Percentiles rank a stretch among this genome's conserved stretches.
Conservation (phyloP, 2,888 invertebrate species). For the Rhingia campestris region DNA sequence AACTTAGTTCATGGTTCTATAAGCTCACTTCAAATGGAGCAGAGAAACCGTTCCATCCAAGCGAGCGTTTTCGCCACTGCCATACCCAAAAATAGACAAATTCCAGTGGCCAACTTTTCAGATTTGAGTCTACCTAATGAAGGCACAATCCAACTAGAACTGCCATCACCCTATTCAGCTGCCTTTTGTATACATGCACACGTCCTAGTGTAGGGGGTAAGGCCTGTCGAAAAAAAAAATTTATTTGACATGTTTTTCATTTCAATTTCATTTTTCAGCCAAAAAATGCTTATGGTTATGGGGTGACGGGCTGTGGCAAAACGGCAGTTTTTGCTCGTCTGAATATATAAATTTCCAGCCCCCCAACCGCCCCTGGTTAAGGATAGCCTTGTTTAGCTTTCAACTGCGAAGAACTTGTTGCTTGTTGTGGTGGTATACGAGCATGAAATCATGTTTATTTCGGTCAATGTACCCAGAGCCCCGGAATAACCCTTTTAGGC, state of each 20-base stretch:
- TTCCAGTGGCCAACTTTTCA: neutral
- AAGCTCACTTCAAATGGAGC: conserved; percentile 27
- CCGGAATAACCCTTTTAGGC: conserved; percentile 64
- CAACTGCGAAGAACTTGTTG: conserved; percentile 53
- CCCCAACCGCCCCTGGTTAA: neutral
- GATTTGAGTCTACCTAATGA: conserved; percentile 27
- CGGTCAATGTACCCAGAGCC: conserved; percentile 65
- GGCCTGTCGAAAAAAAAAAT: conserved; percentile 1
- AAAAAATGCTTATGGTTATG: conserved; percentile 36
- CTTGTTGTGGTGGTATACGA: conserved; percentile 54
- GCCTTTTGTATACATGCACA: neutral
- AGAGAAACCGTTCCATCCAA: conserved; percentile 30
- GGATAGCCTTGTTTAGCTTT: conserved; percentile 24
- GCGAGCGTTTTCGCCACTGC: neutral
- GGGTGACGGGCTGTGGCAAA: conserved; percentile 9
- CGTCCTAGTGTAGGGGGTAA: neutral
- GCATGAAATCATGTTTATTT: conserved; percentile 72
- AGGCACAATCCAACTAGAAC: conserved; percentile 19
- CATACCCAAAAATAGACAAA: conserved; percentile 9
- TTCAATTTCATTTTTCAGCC: conserved; percentile 58
- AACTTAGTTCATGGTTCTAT: conserved; percentile 14
- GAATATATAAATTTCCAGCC: conserved; percentile 51
- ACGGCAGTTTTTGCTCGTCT: conserved; percentile 24
- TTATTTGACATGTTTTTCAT: conserved; percentile 69
- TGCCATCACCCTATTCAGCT: neutral